Percentiles rank a stretch among this genome's conserved stretches.
phyloP scores from a whole-genome alignment of 2,888 invertebrate genomes.

The Pammene fasciana region DNA sequence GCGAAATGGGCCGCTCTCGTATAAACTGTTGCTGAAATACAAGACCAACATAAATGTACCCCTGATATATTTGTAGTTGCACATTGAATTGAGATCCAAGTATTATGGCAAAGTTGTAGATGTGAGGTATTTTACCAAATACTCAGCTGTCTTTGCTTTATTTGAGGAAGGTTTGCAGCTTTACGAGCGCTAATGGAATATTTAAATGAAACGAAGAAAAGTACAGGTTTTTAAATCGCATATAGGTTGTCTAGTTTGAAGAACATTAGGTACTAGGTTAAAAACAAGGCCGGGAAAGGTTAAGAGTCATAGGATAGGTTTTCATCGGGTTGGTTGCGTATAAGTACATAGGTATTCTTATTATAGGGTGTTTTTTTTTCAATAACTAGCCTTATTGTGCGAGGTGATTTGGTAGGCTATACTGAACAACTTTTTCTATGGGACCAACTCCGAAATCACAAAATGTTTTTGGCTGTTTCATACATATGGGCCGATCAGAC shows the following conservation, averaged over 20 bases:
- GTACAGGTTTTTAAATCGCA: background rate
- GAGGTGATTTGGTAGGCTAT: no score
- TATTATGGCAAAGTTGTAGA: background rate
- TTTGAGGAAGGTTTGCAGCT: constrained; percentile 13
- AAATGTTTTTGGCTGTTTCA: no score
- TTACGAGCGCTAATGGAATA: constrained; percentile 1
- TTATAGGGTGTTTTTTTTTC: no score
- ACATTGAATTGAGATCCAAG: background rate
- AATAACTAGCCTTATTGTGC: no score
- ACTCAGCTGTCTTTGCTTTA: constrained; percentile 12
- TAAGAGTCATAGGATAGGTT: no score
- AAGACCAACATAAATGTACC: constrained; percentile 21
- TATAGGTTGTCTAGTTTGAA: background rate
- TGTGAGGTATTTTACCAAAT: constrained; percentile 22
- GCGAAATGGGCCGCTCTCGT: constrained; percentile 70
- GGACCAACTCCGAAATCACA: no score
- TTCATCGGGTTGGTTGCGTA: no score
- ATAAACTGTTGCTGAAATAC: constrained; percentile 62
- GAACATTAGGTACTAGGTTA: background rate
- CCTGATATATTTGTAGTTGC: background rate
- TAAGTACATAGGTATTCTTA: no score
- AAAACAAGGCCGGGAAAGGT: background rate
- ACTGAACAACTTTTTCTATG: no score
- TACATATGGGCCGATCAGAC: no score
- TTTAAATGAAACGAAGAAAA: background rate